Conservation (phyloP, 2,113 vertebrate species). For the Aegithalos caudatus region DNA sequence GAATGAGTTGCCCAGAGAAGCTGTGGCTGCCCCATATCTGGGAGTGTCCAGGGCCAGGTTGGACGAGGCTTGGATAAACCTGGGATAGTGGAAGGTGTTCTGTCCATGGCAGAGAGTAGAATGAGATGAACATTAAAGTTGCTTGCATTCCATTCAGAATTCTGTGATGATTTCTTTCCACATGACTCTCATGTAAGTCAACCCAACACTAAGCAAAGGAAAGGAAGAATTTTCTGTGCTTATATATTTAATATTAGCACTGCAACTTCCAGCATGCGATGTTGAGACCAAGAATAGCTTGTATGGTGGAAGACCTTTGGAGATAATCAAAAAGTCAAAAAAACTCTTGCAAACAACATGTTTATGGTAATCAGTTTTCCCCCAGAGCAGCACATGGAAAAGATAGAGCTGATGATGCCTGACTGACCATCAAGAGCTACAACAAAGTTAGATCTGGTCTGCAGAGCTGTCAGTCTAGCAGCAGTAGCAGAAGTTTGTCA, state of each 20-base stretch:
- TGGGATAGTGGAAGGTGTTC: rapidly evolving
- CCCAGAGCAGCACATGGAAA: not conserved
- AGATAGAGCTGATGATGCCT: not conserved
- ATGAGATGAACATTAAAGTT: not conserved
- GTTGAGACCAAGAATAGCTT: not conserved
- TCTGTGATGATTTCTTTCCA: not conserved
- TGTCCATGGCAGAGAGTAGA: not conserved
- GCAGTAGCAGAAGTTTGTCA: not conserved
- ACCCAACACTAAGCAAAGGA: not conserved
- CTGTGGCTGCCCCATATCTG: not conserved
- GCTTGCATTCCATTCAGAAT: not conserved
- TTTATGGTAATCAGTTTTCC: not conserved
- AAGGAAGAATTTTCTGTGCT: not conserved
- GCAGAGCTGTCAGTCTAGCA: not conserved
- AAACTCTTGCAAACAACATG: not conserved
- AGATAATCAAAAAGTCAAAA: not conserved
- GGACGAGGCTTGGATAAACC: not conserved
- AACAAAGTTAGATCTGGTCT: not conserved
- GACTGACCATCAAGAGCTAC: not conserved
- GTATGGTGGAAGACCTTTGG: rapidly evolving
- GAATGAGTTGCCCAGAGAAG: not conserved
- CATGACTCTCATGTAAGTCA: rapidly evolving
- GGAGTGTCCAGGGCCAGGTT: rapidly evolving
- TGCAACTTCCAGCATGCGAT: not conserved
- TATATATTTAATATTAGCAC: not conserved